Conservation (phyloP, 2,888 invertebrate species). For the Nipponacmea schrenckii region DNA sequence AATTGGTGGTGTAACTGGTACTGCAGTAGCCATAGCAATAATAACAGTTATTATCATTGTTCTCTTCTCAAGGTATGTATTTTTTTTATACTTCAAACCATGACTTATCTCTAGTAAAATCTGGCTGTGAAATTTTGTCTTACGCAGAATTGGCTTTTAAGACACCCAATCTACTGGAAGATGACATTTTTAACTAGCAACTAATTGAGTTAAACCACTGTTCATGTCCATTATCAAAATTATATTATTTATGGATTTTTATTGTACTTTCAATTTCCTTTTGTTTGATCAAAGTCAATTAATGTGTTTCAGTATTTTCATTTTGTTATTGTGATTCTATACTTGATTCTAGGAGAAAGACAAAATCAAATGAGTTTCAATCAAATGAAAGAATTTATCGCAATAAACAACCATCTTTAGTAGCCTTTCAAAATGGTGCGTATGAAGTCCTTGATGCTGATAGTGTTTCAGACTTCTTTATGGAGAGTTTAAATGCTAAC, state of each 20-base stretch:
- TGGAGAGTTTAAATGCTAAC: background rate
- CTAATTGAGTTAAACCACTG: too few species aligned
- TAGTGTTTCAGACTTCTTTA: background rate
- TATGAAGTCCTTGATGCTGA: slow-evolving; percentile 11
- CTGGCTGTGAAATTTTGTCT: too few species aligned
- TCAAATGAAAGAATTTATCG: slow-evolving; percentile 14
- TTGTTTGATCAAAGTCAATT: too few species aligned
- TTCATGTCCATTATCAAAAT: too few species aligned
- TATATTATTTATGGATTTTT: too few species aligned
- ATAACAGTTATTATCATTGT: slow-evolving; percentile 14
- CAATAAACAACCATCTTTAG: slow-evolving; percentile 3
- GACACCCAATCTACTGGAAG: too few species aligned
- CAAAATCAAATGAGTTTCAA: slow-evolving; percentile 10
- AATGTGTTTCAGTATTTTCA: background rate
- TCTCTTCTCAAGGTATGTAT: slow-evolving; percentile 21
- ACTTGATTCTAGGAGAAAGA: slow-evolving; percentile 10
- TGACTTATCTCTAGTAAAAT: too few species aligned
- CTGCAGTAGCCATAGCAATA: slow-evolving; percentile 27
- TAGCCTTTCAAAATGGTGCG: slow-evolving; percentile 20
- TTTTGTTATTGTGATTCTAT: too few species aligned
- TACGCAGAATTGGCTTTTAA: too few species aligned
- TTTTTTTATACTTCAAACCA: background rate
- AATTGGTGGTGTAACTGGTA: slow-evolving; percentile 32
- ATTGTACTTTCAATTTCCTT: too few species aligned
- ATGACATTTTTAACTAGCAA: too few species aligned